A percentile compares a stretch with the other conserved stretches of the same genome.
These are phyloP conservation scores for Hipposideros armiger DNA, from an alignment of 2,113 vertebrate genomes.

Conservation along the genomic window DNA sequence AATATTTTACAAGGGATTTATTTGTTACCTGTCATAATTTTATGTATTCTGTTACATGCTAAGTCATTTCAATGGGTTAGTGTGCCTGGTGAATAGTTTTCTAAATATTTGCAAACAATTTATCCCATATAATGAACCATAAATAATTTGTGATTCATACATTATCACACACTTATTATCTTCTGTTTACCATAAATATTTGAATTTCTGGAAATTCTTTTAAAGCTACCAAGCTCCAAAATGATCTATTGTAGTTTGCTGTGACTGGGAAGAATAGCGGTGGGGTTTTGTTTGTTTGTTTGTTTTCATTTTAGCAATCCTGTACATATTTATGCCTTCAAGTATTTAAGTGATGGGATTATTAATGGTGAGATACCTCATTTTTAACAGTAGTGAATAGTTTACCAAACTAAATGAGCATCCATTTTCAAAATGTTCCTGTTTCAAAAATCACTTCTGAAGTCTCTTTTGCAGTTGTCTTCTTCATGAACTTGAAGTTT, in stretches of 20 bases:
- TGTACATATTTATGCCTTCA: not conserved
- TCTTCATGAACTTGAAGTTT: not conserved
- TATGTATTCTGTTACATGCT: conserved; percentile 76
- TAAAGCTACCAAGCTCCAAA: conserved; percentile 42
- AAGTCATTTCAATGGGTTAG: conserved; percentile 84
- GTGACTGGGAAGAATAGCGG: not conserved
- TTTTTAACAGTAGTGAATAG: not conserved
- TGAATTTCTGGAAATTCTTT: conserved; percentile 65
- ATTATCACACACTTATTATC: conserved; percentile 38
- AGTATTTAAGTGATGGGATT: not conserved
- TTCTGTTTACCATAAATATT: conserved; percentile 65
- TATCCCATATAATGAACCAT: conserved; percentile 81
- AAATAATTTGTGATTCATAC: conserved; percentile 82
- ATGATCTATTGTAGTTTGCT: conserved; percentile 15
- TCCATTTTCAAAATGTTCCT: not conserved
- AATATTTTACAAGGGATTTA: conserved; percentile 85
- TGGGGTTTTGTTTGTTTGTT: not conserved
- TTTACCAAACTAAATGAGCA: not conserved
- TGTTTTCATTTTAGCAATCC: conserved; percentile 6
- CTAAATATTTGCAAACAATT: conserved; percentile 86
- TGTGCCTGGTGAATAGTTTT: conserved; percentile 83
- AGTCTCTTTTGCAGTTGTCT: not conserved
- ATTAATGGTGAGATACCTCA: not conserved
- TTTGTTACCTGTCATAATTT: conserved; percentile 79
- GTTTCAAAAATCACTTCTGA: conserved; percentile 26